Base-by-base conservation (phyloP, 2,113 vertebrate genomes). In the Antigone vipio region DNA sequence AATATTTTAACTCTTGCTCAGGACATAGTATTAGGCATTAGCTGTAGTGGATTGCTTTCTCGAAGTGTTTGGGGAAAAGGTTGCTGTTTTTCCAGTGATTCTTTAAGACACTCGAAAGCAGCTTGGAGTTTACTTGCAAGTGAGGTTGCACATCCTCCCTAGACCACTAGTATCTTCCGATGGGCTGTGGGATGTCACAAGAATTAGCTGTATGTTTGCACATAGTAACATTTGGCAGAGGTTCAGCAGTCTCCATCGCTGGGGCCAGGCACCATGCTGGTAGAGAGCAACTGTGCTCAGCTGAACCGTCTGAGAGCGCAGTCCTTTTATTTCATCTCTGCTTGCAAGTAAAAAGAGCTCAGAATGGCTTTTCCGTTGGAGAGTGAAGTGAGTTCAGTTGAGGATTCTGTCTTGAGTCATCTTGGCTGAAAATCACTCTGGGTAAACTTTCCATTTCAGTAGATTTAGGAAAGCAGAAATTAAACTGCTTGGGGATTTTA, bases 371-470 rank as follows among this genome's bases (percentile, higher is more conserved):
- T 27, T 27, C 47, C 10, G 2, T 49, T 12, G 58, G 82, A 38
- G 44, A 89, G 53, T 1, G 68, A 55, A 82, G 63, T 9, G 73
- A 88, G 96, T 96, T 97, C 95, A 97, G 85, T 1, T 1, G 85
- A 97, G 96, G 97, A 94, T 88, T 97, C 85, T 12, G 58, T 9
- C 96, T 92, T 79, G 87, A 92, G 78, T 94, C 78, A 59, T 91
- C 80, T 56, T 67, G 83, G 58, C 67, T 88, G 66, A 53, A 91
- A 96, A 82, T 47, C 94, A 60, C 77, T 82, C 88, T 50, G 94
- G 94, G 77, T 87, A 77, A 95, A 90, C 73, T 94, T 95, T 89
- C 92, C 88, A 29, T 84, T 95, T 71, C 66, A 24, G 88, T 30
- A 87, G 82, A 23, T n/a, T 77, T 66, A 84, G 66, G 79, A 15